Evolutionary conservation across 1,140 invertebrate genomes (phyloP), one percentile per base, ranked within the genome.

Genomic region (Nasonia vitripennis): DNA sequence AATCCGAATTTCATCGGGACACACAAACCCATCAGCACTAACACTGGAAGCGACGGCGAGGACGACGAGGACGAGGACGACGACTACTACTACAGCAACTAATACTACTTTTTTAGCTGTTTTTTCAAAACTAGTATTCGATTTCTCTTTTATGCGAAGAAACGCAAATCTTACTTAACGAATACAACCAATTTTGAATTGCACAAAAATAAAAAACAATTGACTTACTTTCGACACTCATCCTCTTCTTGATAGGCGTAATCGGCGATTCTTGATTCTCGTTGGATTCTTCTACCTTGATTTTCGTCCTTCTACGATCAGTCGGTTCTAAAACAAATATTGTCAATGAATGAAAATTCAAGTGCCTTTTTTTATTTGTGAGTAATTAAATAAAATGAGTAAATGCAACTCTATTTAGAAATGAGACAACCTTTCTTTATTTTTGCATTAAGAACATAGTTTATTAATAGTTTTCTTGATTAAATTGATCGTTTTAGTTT

Each of bases 221-320:
- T 0, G 75, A 89, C 91, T 88, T 89, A 93, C 91, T 92, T 88
- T 93, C 92, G 34, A 89, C 73, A 87, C 88, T 81, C 77, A 85
- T 83, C 86, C 90, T 89, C 83, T 91, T 92, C 87, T 92, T 92
- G 55, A 87, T 86, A 67, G 87, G 85, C 81, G 73, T 86, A 78
- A 88, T 88, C 81, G 90, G 81, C 12, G 91, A 88, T 68, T 88
- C 87, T 86, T 89, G 88, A 78, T 89, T 91, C n/a, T 94, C 92
- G 31, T 90, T 91, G 11, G 88, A 73, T 45, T 93, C 92, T 86
- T 93, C 92, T 37, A 88, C 87, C 90, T 93, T 93, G 82, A 85
- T 84, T 89, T 91, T 92, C 62, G 90, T 79, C 87, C 91, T 90
- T 37, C 89, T 91, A 83, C 91, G 88, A 86, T 88, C 87, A 78